Evolutionary conservation across 2,888 invertebrate genomes (phyloP), one percentile per base, ranked within the genome.

Genomic region (Ceramica pisi): DNA sequence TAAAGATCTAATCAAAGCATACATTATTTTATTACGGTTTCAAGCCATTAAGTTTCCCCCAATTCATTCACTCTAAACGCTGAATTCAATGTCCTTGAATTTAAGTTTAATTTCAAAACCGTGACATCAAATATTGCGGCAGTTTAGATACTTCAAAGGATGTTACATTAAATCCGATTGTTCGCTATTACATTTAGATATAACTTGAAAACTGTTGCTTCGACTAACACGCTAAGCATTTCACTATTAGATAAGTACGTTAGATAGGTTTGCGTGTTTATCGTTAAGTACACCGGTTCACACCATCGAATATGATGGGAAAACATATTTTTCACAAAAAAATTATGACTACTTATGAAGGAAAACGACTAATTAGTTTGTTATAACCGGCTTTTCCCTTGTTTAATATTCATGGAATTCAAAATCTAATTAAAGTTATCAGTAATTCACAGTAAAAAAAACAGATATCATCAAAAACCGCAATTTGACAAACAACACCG

Each of bases 201-300:
- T 75, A 65, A 55, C 50, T 23, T 53, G 4, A 23, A 63, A 77
- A 81, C 77, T 77, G 77, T 77, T 77, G 77, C 77, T 77, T 81
- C 69, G 1, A 21, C 56, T 23, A 59, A 68, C 62, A 76, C 59
- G 53, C 50, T 16, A 46, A n/a, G n/a, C 9, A 19, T 46, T 38
- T 23, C 1, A 46, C 50, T 38, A 10, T 6, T 50, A 19, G 12
- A 41, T 48, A 35, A 31, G 16, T 23, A 21, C 21, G 19, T 6
- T 16, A 23, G 2, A 46, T 9, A 44, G 1, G 1, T 21, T 38
- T 23, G 14, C 8, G 1, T 38, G 19, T 31, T 14, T 8, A 16
- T 50, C 10, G 7, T 16, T 67, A 14, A 55, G 4, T 19, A 35
- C 1, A n/a, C 16, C 21, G 14, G 7, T 44, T 44, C 2, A 44